Conservation (phyloP, 2,888 invertebrate species). For the Charanyca ferruginea region DNA sequence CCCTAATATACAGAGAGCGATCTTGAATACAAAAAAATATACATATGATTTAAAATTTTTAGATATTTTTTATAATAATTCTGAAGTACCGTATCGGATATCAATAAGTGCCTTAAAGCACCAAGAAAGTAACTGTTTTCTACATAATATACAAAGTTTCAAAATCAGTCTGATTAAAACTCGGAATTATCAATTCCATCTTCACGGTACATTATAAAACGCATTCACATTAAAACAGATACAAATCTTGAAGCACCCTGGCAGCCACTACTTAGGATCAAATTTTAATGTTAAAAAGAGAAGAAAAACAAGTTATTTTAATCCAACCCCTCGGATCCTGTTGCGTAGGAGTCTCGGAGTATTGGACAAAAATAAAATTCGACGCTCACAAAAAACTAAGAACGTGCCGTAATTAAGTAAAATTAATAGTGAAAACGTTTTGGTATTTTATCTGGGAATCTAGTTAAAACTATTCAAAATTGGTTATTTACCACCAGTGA, state of each 20-base stretch:
- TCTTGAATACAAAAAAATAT: no score
- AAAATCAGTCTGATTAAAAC: constrained; percentile 18
- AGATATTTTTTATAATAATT: background rate
- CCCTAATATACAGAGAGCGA: background rate
- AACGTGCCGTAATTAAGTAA: constrained; percentile 50
- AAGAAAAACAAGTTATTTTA: constrained; percentile 74
- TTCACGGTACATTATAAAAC: constrained; percentile 50
- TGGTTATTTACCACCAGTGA: background rate
- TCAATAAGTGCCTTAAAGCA: no score
- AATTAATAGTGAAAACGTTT: constrained; percentile 42
- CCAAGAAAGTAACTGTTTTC: background rate
- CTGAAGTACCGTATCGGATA: background rate
- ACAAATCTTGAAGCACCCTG: constrained; percentile 59
- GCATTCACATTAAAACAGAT: constrained; percentile 50
- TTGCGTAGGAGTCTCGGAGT: constrained; percentile 48
- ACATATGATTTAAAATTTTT: background rate
- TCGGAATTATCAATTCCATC: constrained; percentile 43
- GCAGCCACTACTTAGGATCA: constrained; percentile 67
- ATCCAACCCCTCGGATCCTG: constrained; percentile 72
- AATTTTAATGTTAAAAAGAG: constrained; percentile 67
- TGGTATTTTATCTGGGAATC: constrained; percentile 21
- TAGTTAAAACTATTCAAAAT: background rate
- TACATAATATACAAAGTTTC: constrained; percentile 2
- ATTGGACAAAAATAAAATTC: constrained; percentile 64
- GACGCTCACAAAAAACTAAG: constrained; percentile 49